Evolutionary conservation across 2,888 invertebrate species (phyloP).

Genomic region (Heliconius charithonia): DNA sequence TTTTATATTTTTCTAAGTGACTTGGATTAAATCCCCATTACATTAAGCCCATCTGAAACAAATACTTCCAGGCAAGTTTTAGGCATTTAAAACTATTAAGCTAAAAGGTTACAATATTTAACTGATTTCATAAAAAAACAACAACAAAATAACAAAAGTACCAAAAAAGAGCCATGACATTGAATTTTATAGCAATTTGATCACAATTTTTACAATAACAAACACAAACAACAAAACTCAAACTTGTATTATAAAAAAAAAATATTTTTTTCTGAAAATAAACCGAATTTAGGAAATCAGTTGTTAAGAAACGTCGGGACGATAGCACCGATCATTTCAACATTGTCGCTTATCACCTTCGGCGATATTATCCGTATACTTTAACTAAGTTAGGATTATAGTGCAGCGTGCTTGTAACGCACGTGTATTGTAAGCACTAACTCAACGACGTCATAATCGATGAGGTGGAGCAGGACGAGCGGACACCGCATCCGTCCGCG

Average conservation of each 20-base stretch:
- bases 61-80: slow-evolving; percentile 72
- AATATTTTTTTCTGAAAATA: slow-evolving; percentile 1
- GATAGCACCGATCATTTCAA: slow-evolving; percentile 23
- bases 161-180: slow-evolving; percentile 68
- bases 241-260: slow-evolving; percentile 54
- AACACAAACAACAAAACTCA: slow-evolving; percentile 61
- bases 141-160: slow-evolving; percentile 23
- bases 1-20: slow-evolving; percentile 64
- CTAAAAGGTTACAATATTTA: slow-evolving; percentile 47
- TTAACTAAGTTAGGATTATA: slow-evolving; percentile 72
- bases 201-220: slow-evolving; percentile 55
- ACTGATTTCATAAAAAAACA: slow-evolving; percentile 29
- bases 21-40: slow-evolving; percentile 70
- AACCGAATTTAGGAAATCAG: slow-evolving; percentile 31
- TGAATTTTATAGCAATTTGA: slow-evolving; percentile 59
- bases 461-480: slow-evolving; percentile 45
- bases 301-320: slow-evolving; percentile 30
- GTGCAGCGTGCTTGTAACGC: slow-evolving; percentile 56
- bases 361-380: slow-evolving; percentile 75
- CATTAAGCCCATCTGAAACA: slow-evolving; percentile 62
- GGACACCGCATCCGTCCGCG: slow-evolving; percentile 29
- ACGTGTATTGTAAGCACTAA: slow-evolving; percentile 61
- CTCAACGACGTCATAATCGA: slow-evolving; percentile 54
- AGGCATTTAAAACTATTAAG: slow-evolving; percentile 64
- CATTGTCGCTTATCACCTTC: slow-evolving; percentile 63